Conservation (phyloP, 2,888 invertebrate species). For the Arctia plantaginis region DNA sequence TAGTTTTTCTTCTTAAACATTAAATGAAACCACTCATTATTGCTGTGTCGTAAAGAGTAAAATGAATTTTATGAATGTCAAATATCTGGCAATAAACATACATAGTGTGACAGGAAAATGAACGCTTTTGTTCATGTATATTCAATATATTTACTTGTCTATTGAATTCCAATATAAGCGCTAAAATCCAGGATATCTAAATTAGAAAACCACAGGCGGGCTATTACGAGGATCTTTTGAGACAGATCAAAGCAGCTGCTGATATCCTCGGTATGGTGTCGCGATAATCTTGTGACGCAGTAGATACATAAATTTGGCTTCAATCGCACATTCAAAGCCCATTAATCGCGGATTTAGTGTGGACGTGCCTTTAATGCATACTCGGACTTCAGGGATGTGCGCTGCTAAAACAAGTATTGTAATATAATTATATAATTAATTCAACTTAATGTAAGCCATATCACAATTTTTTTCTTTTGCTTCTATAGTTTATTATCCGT, state of each 20-base stretch:
- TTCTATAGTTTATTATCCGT: not conserved
- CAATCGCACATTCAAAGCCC: constrained; percentile 78
- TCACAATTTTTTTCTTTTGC: not conserved
- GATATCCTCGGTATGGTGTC: constrained; percentile 64
- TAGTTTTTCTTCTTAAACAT: too few species aligned
- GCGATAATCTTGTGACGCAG: constrained; percentile 74
- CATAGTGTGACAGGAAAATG: not conserved
- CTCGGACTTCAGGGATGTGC: constrained; percentile 64
- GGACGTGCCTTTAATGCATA: constrained; percentile 80
- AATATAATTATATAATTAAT: constrained; percentile 1
- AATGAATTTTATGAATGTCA: not conserved
- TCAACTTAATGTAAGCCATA: not conserved
- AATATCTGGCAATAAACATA: not conserved
- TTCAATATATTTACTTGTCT: constrained; percentile 13
- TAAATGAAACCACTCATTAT: too few species aligned
- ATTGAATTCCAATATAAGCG: constrained; percentile 13
- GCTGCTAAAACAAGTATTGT: constrained; percentile 3
- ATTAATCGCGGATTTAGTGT: constrained; percentile 82
- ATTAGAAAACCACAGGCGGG: constrained; percentile 46
- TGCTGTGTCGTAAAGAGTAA: not conserved
- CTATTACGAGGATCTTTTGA: constrained; percentile 43
- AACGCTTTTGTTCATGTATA: not conserved
- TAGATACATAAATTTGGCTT: constrained; percentile 83
- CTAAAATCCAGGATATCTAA: constrained; percentile 51
- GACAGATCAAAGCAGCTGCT: constrained; percentile 74